Conservation (phyloP, 2,797 vertebrate genomes). For the Helostoma temminkii region DNA sequence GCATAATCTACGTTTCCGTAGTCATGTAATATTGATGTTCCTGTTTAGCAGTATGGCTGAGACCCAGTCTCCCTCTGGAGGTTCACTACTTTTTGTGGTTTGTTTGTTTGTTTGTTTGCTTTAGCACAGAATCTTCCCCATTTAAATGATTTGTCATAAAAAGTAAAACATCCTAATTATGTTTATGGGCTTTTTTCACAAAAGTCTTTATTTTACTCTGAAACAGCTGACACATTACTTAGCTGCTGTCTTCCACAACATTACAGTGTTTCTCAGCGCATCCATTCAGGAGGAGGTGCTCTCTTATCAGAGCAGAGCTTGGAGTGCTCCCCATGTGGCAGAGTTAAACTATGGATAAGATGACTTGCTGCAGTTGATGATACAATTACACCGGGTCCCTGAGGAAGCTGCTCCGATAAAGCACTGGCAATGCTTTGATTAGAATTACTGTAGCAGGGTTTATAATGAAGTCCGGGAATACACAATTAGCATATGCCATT, state of each 20-base stretch:
- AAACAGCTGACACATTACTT: neutral
- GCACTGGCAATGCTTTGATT: slow-evolving; percentile 64
- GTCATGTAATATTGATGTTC: too few relatives aligned
- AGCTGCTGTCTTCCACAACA: neutral
- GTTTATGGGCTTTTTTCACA: neutral
- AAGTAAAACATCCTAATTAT: slow-evolving; percentile 9
- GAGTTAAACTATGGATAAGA: slow-evolving; percentile 25
- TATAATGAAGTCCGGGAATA: slow-evolving; percentile 71
- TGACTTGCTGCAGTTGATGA: slow-evolving; percentile 46
- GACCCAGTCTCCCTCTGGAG: too few relatives aligned
- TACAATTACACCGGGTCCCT: slow-evolving; percentile 59
- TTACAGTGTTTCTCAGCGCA: slow-evolving; percentile 10
- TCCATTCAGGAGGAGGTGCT: slow-evolving; percentile 12
- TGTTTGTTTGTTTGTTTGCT: too few relatives aligned
- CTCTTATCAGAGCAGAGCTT: slow-evolving; percentile 28
- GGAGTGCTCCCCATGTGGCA: slow-evolving; percentile 32
- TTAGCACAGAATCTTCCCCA: too few relatives aligned
- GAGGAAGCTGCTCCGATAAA: slow-evolving; percentile 51
- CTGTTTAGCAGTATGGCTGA: too few relatives aligned
- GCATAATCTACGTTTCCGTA: too few relatives aligned
- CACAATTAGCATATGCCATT: slow-evolving; percentile 66
- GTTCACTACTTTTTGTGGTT: too few relatives aligned
- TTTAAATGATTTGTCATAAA: slow-evolving; percentile 5
- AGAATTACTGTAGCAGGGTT: slow-evolving; percentile 66
- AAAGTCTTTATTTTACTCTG: neutral